A percentile compares a stretch with the other conserved stretches of the same genome.
phyloP scores from a whole-genome alignment of 1,140 invertebrate genomes.

The Camponotus floridanus region DNA sequence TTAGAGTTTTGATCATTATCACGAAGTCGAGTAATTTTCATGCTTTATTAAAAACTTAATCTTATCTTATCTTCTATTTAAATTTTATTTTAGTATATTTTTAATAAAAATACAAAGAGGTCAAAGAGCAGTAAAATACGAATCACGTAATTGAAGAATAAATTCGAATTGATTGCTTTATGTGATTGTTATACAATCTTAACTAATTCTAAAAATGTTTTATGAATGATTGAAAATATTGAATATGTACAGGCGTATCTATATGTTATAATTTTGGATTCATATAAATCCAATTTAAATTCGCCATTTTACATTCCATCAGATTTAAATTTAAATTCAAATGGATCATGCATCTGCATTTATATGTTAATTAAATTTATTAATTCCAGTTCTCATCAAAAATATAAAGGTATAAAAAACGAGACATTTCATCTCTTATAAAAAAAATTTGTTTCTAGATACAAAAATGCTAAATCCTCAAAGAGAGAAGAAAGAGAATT shows the following conservation, averaged over 20 bases:
- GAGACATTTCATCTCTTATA: not conserved
- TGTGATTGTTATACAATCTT: constrained; percentile 26
- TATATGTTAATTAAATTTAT: constrained; percentile 44
- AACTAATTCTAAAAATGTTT: constrained; percentile 10
- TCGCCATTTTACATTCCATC: constrained; percentile 24
- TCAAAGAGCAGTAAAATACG: not conserved
- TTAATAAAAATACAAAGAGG: not conserved
- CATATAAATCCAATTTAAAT: constrained; percentile 36
- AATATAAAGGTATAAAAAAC: not conserved
- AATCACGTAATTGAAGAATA: constrained; percentile 13
- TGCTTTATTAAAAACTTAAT: constrained; percentile 18
- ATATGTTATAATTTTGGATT: constrained; percentile 31
- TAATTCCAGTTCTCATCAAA: not conserved
- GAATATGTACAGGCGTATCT: not conserved
- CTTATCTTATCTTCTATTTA: not conserved
- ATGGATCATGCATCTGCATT: constrained; percentile 7
- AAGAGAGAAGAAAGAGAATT: not conserved
- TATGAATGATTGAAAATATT: constrained; percentile 35
- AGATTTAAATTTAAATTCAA: constrained; percentile 51
- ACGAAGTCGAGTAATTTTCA: constrained; percentile 21
- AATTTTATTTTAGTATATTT: constrained; percentile 1
- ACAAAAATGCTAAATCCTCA: not conserved
- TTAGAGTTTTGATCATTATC: constrained; percentile 39
- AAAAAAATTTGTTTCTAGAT: not conserved
- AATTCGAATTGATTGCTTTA: constrained; percentile 6